Conservation (phyloP, 2,888 invertebrate genomes). For the Chesias legatella region DNA sequence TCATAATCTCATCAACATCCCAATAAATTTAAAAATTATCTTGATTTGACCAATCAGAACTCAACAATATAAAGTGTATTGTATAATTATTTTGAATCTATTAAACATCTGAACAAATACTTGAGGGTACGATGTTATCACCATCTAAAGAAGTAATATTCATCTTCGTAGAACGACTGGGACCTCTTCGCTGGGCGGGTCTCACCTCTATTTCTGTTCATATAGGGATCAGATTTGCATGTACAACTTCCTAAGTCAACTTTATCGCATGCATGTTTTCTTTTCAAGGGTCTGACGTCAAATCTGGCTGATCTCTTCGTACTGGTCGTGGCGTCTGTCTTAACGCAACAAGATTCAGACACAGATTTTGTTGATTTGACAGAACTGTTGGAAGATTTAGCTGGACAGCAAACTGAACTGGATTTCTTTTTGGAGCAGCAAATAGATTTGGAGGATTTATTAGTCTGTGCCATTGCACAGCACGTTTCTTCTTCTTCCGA, state of each 20-base stretch:
- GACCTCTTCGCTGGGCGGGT: conserved; percentile 1
- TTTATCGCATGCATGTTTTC: conserved; percentile 1
- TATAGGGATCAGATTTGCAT: conserved; percentile 17
- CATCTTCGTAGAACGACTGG: conserved; percentile 16
- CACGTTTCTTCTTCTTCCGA: conserved; percentile 4
- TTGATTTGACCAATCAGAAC: too few species aligned
- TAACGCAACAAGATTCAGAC: neutral
- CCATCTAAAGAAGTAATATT: conserved; percentile 17
- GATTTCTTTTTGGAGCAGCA: conserved; percentile 14
- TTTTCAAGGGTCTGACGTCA: conserved; percentile 15
- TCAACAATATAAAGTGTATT: too few species aligned
- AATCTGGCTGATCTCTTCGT: conserved; percentile 17
- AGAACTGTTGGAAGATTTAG: conserved; percentile 1
- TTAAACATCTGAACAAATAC: neutral
- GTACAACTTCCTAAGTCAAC: conserved; percentile 9
- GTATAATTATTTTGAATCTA: too few species aligned
- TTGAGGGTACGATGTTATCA: neutral
- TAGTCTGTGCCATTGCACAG: conserved; percentile 3
- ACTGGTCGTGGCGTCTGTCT: conserved; percentile 11
- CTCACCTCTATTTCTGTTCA: conserved; percentile 1
- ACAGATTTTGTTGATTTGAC: conserved; percentile 2
- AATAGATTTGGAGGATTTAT: conserved; percentile 7
- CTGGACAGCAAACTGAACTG: conserved; percentile 8
- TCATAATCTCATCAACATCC: too few species aligned
- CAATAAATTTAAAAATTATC: too few species aligned